These are phyloP conservation scores for Cephus pulcher DNA, from an alignment of 2,888 invertebrate genomes.

Conservation along the genomic window DNA sequence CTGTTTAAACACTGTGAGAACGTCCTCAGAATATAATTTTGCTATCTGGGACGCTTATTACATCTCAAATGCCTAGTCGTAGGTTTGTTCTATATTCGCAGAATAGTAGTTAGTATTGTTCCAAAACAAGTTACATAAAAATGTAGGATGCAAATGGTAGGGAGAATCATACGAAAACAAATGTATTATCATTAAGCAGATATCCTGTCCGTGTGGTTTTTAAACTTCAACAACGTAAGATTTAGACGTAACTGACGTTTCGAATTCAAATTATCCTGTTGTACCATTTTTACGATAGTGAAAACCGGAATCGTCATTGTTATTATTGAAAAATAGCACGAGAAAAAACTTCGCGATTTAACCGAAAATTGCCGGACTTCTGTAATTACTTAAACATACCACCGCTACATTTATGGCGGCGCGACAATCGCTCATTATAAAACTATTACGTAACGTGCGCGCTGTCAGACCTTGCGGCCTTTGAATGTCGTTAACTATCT, in stretches of 20 bases:
- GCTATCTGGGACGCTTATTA: background rate
- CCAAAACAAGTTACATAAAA: background rate
- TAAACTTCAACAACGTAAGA: background rate
- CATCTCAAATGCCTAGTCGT: background rate
- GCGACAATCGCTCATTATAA: constrained; percentile 34
- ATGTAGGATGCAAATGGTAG: background rate
- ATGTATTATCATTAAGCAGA: background rate
- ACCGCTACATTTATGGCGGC: constrained; percentile 10
- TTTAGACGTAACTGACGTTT: background rate
- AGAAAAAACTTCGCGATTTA: background rate
- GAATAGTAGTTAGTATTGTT: background rate
- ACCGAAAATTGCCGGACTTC: background rate
- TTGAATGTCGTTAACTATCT: constrained; percentile 28
- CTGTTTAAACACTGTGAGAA: too few relatives aligned
- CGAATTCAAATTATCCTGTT: background rate
- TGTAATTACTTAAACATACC: constrained; percentile 42
- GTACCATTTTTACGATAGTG: background rate
- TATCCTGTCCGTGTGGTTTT: background rate
- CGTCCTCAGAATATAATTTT: too few relatives aligned
- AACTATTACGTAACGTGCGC: constrained; percentile 40
- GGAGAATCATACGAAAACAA: background rate
- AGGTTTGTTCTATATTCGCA: background rate
- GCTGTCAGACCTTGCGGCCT: constrained; percentile 28
- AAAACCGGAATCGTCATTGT: background rate
- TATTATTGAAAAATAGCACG: background rate